A percentile compares a stretch with the other conserved stretches of the same genome.
These are phyloP conservation scores for Xestia xanthographa DNA, from an alignment of 2,888 invertebrate species.

Conservation along the genomic window DNA sequence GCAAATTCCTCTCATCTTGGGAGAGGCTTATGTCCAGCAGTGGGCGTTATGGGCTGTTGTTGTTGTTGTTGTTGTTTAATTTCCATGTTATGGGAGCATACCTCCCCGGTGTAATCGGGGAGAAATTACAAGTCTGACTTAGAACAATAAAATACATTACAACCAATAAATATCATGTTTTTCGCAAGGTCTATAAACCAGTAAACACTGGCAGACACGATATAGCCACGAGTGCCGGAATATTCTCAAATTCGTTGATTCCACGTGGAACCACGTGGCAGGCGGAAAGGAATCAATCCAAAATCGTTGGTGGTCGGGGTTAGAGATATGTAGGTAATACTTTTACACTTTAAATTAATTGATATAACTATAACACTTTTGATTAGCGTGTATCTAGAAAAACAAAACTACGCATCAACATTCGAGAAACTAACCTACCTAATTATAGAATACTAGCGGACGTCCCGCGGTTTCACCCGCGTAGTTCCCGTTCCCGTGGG, in stretches of 20 bases:
- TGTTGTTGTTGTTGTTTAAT: background rate
- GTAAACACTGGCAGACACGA: background rate
- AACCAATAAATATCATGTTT: background rate
- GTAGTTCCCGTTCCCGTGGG: too few relatives aligned
- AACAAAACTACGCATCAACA: background rate
- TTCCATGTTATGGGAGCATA: background rate
- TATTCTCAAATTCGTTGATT: background rate
- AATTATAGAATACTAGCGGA: background rate
- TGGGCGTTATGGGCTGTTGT: too few relatives aligned
- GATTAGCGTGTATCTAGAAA: background rate
- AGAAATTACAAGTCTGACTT: background rate
- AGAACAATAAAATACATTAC: background rate
- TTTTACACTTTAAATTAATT: background rate
- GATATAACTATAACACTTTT: rapidly evolving
- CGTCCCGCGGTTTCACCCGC: too few relatives aligned
- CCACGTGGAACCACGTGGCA: background rate
- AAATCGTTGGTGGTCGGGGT: background rate
- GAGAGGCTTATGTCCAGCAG: too few relatives aligned
- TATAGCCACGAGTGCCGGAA: background rate
- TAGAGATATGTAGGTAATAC: too few relatives aligned
- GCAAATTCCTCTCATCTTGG: too few relatives aligned
- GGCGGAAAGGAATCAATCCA: background rate
- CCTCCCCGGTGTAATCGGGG: background rate
- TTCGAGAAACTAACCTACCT: background rate
- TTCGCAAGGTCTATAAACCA: background rate